These are phyloP conservation scores for Epinotia bilunana DNA, from an alignment of 2,888 invertebrate genomes.

Conservation along the genomic window DNA sequence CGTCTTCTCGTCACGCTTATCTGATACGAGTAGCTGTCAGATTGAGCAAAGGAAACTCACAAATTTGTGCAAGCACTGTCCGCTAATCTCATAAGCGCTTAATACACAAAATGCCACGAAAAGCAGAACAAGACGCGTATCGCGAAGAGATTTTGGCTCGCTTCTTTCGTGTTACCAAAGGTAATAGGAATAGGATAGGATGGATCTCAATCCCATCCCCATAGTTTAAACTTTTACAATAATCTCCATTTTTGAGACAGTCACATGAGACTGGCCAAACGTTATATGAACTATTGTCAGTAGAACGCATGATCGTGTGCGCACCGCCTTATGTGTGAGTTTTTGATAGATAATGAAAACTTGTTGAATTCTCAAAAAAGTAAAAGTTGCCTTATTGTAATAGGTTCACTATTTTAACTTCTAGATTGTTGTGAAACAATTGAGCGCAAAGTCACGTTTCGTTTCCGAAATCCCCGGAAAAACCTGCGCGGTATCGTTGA, in stretches of 20 bases:
- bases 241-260: too few species aligned
- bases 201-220: too few species aligned
- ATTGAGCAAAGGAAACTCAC: constrained; percentile 40
- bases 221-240: too few species aligned
- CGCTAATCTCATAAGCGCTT: constrained; percentile 38
- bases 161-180: too few species aligned
- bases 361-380: background rate
- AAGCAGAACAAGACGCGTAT: constrained; percentile 12
- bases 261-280: too few species aligned
- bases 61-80: constrained; percentile 30
- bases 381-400: too few species aligned
- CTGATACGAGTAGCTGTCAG: constrained; percentile 39
- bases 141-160: too few species aligned
- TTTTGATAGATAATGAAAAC: background rate
- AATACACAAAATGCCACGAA: constrained; percentile 31
- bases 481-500: constrained; percentile 65
- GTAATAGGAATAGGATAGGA: too few species aligned
- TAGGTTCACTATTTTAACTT: background rate
- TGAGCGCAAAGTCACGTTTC: background rate
- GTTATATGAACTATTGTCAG: too few species aligned
- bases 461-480: constrained; percentile 54
- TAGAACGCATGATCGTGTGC: too few species aligned
- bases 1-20: constrained; percentile 35
- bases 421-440: background rate
- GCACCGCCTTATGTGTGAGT: too few species aligned